Base-by-base conservation (phyloP, 2,888 invertebrate species). In the Acrocyrtus sp. region DNA sequence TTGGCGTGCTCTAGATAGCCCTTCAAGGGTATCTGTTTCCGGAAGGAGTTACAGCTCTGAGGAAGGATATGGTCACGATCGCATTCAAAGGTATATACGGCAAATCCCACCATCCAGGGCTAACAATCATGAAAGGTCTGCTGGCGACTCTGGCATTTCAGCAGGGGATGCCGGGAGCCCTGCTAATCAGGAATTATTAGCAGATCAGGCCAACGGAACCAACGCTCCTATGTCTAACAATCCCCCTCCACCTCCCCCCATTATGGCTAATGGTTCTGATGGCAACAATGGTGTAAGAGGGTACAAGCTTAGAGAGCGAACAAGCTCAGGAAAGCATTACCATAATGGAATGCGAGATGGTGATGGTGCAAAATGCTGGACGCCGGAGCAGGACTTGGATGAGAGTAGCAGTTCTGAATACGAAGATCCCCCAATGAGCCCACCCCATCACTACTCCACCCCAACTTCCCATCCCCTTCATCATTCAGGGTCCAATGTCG, bases 311-410 rank as follows among this genome's bases (percentile, higher is more conserved):
- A 61, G 69, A 19, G 67, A 67, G 5, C 70, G 63, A 41, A 62
- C 65, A 48, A 78, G 80, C 78, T n/a, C 60, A 1, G 19, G 61
- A n/a, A 56, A 56, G 22, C 62, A 69, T 15, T 58, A 65, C 29
- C 39, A 50, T 45, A 39, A 57, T n/a, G 57, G 27, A 19, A 1
- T 41, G 27, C 43, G 54, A 21, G 41, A 60, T 19, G 39, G 47
- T 21, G 62, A 69, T n/a, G 69, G 62, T 21, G 70, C 47, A 29
- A 48, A 86, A 90, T 81, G 80, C 0, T 94, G 94, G 94, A 94
- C 93, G 0, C 94, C 94, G 0, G 92, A 94, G 82, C 93, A 94
- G 83, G 94, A 94, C 84, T 87, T 94, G n/a, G 90, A 88, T 41
- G 91, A 90, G 3, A 91, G 91, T 45, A 91, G 91, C 47, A 82